Evolutionary conservation across 2,797 vertebrate genomes (phyloP).

Genomic region (Chaunax sp.): DNA sequence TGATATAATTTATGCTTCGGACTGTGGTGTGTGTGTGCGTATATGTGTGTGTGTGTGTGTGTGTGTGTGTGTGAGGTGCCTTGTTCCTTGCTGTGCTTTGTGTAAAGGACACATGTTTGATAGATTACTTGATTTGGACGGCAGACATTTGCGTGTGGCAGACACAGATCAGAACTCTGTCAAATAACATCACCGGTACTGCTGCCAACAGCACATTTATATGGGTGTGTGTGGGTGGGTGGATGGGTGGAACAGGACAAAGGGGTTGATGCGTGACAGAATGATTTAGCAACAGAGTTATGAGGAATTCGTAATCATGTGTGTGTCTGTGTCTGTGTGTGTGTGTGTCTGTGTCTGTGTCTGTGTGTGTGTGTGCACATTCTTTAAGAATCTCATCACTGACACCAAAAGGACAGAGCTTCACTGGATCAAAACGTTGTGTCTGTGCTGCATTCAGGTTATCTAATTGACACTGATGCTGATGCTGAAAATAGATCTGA

Average conservation of each 20-base stretch:
- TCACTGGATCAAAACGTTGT: constrained; percentile 48
- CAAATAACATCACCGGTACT: constrained; percentile 67
- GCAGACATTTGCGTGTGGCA: constrained; percentile 69
- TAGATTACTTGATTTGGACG: constrained; percentile 75
- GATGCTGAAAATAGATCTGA: constrained; percentile 61
- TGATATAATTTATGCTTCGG: constrained; percentile 51
- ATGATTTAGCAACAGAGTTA: constrained; percentile 62
- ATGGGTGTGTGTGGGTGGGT: constrained; percentile 32
- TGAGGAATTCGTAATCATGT: constrained; percentile 57
- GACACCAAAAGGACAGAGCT: constrained; percentile 49
- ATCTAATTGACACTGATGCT: constrained; percentile 49
- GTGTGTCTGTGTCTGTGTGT: constrained; percentile 22
- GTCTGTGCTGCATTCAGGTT: constrained; percentile 52
- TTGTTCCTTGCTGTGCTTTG: constrained; percentile 52
- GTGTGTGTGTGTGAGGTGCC: constrained; percentile 24
- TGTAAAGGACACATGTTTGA: constrained; percentile 72
- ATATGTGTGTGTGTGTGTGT: constrained; percentile 13
- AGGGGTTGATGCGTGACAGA: constrained; percentile 59
- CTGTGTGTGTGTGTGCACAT: constrained; percentile 33
- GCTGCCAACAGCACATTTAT: constrained; percentile 52
- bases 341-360: constrained; percentile 7
- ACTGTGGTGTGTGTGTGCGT: constrained; percentile 28
- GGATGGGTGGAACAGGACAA: constrained; percentile 54
- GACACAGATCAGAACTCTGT: constrained; percentile 69
- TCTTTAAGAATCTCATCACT: constrained; percentile 61